Base-by-base conservation (phyloP, 2,797 vertebrate species). In the Astyanax mexicanus region DNA sequence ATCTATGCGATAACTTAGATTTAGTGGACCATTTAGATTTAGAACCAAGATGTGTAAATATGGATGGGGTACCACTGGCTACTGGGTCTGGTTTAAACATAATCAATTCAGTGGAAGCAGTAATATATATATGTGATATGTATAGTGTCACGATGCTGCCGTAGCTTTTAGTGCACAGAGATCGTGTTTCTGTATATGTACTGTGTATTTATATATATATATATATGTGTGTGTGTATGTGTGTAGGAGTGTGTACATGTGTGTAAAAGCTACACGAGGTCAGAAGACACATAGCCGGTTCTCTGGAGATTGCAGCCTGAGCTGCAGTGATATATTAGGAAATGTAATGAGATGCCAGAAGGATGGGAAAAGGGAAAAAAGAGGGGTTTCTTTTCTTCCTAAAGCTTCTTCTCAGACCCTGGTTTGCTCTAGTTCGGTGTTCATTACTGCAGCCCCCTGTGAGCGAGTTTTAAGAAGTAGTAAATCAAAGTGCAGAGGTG, bases 291-390 rank as follows among this genome's bases (percentile, higher is more conserved):
- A 77, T 42, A 77, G 52, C 0, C 13, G 57, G 61, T 64, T 57
- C 72, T 74, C 60, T 4, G 9, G 72, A 65, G 78, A 77, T 35
- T 64, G 42, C 45, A 45, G 61, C 13, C 4, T 5, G 23, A 55
- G 25, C 40, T 66, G 27, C 44, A 61, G 74, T 51, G 45, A 61
- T 61, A 62, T 69, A 62, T 83, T 74, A 72, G 58, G 25, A 75
- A 57, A 60, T 77, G 78, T 80, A 77, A 83, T 74, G 65, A 72
- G 72, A 80, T 49, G 45, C 54, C 37, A 52, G 45, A 32, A 29
- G n/a, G 17, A 74, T 3, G 27, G 19, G 68, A 19, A 72, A 42
- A 57, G 15, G 23, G 21, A 52, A 60, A n/a, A 51, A 27, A 10
- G 12, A 35, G 2, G 27, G 25, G 47, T 57, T 70, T 72, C n/a